These are phyloP conservation scores for Acanthaster planci DNA, from an alignment of 35 echinoderm and acorn worm genomes.

Conservation along the genomic window DNA sequence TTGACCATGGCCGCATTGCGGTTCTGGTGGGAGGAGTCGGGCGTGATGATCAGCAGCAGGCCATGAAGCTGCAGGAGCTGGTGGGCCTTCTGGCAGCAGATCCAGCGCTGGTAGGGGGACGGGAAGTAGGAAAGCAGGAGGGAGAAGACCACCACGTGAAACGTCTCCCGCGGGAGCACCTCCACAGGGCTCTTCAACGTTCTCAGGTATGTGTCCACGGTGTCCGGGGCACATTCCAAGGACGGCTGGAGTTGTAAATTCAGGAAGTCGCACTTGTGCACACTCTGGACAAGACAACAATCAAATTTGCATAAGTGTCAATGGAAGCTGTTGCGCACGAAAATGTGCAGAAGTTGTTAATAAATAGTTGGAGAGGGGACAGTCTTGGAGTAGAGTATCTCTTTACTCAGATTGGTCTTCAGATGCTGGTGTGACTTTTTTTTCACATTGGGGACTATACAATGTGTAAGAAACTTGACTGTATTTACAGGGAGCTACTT, in stretches of 20 bases:
- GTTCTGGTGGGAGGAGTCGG: conserved; percentile 83
- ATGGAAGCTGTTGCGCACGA: too few species aligned
- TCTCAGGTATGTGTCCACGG: conserved; percentile 83
- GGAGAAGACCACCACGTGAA: conserved; percentile 97
- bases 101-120: conserved; percentile 95
- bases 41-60: conserved; percentile 89
- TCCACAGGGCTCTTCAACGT: conserved; percentile 95
- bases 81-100: conserved; percentile 98
- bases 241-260: conserved; percentile 94
- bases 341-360: too few species aligned
- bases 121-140: conserved; percentile 94
- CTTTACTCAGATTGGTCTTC: neutral
- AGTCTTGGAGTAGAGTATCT: neutral
- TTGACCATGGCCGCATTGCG: conserved; percentile 90
- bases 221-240: conserved; percentile 79
- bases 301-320: too few species aligned
- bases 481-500: too few species aligned
- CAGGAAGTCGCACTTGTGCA: conserved; percentile 97
- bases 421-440: too few species aligned
- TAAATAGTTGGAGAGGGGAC: too few species aligned
- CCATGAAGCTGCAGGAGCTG: conserved; percentile 90
- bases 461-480: too few species aligned
- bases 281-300: conserved; percentile 75
- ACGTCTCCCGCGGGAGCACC: conserved; percentile 81
- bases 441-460: too few species aligned